Evolutionary conservation across 2,888 invertebrate genomes (phyloP).

Genomic region (Vesta saturnalis): DNA sequence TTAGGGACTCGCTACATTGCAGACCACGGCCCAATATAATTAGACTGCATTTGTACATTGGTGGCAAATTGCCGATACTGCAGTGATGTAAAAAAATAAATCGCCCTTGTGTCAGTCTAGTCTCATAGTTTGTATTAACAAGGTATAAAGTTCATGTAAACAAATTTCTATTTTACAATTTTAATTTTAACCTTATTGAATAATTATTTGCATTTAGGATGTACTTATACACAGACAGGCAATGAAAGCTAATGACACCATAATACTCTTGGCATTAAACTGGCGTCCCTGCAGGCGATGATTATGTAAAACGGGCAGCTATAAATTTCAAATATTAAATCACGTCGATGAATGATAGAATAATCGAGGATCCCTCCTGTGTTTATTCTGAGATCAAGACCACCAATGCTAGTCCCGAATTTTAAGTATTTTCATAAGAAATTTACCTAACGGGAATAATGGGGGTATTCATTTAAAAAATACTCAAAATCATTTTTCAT

Average conservation of each 20-base stretch:
- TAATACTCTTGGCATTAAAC: slow-evolving; percentile 23
- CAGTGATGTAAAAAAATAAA: slow-evolving; percentile 28
- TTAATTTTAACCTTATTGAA: slow-evolving; percentile 3
- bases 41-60: slow-evolving; percentile 44
- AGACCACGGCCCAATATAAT: slow-evolving; percentile 41
- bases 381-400: not conserved
- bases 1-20: slow-evolving; percentile 41
- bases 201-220: slow-evolving; percentile 18
- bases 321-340: slow-evolving; percentile 26
- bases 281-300: slow-evolving; percentile 16
- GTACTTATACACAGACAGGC: slow-evolving; percentile 16
- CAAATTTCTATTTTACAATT: not conserved
- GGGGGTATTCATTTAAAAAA: no score
- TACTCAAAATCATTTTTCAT: no score
- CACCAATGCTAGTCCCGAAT: slow-evolving; percentile 7
- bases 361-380: slow-evolving; percentile 3
- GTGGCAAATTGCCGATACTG: slow-evolving; percentile 36
- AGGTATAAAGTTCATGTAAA: slow-evolving; percentile 8
- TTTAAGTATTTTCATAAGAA: no score
- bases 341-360: slow-evolving; percentile 12
- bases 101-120: slow-evolving; percentile 11
- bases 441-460: no score
- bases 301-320: slow-evolving; percentile 22
- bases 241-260: slow-evolving; percentile 25
- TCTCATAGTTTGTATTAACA: no score